A percentile compares a stretch with the other conserved stretches of the same genome.
These are phyloP conservation scores for Aplodontia rufa DNA, from an alignment of 2,113 vertebrate genomes.

Conservation along the genomic window DNA sequence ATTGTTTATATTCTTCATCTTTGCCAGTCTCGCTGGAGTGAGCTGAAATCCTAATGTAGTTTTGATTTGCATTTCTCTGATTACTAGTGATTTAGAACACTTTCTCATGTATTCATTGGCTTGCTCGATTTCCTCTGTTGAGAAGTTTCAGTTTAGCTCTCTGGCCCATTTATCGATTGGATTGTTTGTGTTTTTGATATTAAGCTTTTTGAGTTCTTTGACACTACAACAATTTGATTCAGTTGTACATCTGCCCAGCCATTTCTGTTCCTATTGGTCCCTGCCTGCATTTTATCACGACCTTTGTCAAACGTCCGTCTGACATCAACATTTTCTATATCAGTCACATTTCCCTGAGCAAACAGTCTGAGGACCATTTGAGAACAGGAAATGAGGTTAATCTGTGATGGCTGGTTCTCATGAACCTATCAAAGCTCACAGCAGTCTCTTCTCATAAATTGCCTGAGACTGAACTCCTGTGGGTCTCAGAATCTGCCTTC, in stretches of 20 bases:
- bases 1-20: too few species aligned
- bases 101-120: too few species aligned
- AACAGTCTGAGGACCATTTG: background rate
- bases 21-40: too few species aligned
- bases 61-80: too few species aligned
- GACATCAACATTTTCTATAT: background rate
- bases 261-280: background rate
- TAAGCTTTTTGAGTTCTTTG: too few species aligned
- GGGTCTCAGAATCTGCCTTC: background rate
- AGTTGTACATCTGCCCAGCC: too few species aligned
- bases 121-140: too few species aligned
- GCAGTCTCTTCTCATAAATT: background rate
- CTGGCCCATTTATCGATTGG: too few species aligned
- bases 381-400: background rate
- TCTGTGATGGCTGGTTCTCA: background rate
- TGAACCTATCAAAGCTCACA: background rate
- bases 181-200: too few species aligned
- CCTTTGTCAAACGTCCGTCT: constrained; percentile 10
- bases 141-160: too few species aligned
- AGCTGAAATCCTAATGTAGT: too few species aligned
- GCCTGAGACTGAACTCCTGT: background rate
- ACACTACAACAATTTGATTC: background rate
- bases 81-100: too few species aligned
- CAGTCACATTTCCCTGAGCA: background rate
- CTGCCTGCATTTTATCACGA: background rate